phyloP scores from a whole-genome alignment of 2,113 vertebrate genomes.

The Cyrtonyx montezumae region DNA sequence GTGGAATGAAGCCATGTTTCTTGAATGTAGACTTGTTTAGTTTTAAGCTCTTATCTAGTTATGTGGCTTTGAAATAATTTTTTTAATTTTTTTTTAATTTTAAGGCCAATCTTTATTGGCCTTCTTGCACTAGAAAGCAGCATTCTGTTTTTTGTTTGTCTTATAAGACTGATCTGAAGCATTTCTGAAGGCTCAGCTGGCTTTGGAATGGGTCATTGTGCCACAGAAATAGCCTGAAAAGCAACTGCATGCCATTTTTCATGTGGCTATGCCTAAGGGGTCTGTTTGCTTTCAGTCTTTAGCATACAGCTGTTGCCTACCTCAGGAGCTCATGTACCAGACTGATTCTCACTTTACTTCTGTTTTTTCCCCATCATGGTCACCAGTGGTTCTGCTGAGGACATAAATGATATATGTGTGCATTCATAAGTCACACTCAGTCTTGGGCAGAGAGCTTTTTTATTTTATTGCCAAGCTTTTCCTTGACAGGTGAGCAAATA shows the following conservation, averaged over 20 bases:
- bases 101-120: too few relatives aligned
- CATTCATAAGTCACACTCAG: fast-evolving
- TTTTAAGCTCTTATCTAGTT: neutral
- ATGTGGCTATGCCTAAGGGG: fast-evolving
- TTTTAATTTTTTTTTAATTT: neutral
- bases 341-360: neutral
- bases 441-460: neutral
- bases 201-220: neutral
- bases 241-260: fast-evolving
- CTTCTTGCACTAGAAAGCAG: neutral
- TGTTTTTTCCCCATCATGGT: neutral
- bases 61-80: neutral
- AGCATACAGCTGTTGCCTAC: neutral
- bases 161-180: neutral
- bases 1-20: neutral
- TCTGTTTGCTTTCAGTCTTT: neutral
- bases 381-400: neutral
- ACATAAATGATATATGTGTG: neutral
- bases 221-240: neutral
- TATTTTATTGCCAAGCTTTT: neutral
- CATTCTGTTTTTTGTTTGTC: neutral
- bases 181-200: neutral
- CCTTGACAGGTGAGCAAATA: neutral
- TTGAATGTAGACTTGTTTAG: neutral
- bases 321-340: neutral